Evolutionary conservation across 2,888 invertebrate genomes (phyloP).

Genomic region (Tholera decimalis): DNA sequence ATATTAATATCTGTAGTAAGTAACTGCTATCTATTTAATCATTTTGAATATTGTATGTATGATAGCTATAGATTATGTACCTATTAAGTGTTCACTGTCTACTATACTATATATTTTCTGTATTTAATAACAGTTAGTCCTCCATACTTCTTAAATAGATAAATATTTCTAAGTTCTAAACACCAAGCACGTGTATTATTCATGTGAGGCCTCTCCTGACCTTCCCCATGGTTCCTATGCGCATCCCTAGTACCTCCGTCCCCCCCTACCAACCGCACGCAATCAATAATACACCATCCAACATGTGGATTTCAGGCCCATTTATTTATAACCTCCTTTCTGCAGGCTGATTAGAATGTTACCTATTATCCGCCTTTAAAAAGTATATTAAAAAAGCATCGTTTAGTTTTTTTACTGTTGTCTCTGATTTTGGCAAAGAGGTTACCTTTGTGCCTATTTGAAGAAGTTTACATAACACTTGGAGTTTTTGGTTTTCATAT

Average conservation of each 20-base stretch:
- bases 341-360: conserved; percentile 16
- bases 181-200: conserved; percentile 55
- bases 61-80: no score
- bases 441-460: conserved; percentile 10
- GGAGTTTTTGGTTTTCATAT: background rate
- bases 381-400: conserved; percentile 5
- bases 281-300: conserved; percentile 81
- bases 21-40: no score
- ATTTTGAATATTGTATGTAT: no score
- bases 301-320: conserved; percentile 67
- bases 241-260: conserved; percentile 76
- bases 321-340: conserved; percentile 68
- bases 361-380: conserved; percentile 10
- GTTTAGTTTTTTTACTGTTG: background rate
- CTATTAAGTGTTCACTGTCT: no score
- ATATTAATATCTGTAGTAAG: no score
- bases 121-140: no score
- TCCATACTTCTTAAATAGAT: no score
- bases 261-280: conserved; percentile 70
- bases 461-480: conserved; percentile 39
- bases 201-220: conserved; percentile 76
- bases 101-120: no score
- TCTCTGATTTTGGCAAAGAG: background rate
- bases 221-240: conserved; percentile 78
- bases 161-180: background rate